A percentile compares a stretch with the other conserved stretches of the same genome.
Evolutionary conservation across 2,888 invertebrate genomes (phyloP).

Genomic region (Aelia acuminata): DNA sequence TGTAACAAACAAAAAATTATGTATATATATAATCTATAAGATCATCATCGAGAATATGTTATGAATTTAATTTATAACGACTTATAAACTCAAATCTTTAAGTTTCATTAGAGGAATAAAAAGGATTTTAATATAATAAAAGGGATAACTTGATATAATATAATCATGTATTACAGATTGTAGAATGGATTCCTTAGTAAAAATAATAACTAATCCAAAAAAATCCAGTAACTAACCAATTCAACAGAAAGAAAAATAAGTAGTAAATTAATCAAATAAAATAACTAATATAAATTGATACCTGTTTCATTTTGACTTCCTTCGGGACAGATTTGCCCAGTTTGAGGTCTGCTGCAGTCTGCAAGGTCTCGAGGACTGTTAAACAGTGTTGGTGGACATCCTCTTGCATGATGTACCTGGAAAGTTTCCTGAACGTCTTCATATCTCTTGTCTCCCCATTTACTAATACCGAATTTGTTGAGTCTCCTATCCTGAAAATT

Average conservation of each 20-base stretch:
- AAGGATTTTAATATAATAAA: no score
- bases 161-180: background rate
- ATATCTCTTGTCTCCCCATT: conserved; percentile 85
- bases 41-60: no score
- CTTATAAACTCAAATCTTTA: no score
- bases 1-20: conserved; percentile 69
- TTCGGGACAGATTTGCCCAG: conserved; percentile 77
- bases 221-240: no score
- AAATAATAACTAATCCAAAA: background rate
- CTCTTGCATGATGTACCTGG: conserved; percentile 96
- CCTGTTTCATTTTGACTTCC: conserved; percentile 79
- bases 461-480: conserved; percentile 82
- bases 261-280: no score
- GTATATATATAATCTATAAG: background rate
- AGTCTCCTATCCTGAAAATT: conserved; percentile 74
- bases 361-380: conserved; percentile 90
- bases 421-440: conserved; percentile 86
- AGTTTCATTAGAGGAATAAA: no score
- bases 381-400: conserved; percentile 88
- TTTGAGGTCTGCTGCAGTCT: conserved; percentile 90
- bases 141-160: no score
- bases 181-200: background rate
- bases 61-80: no score
- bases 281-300: no score
- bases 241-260: no score